Evolutionary conservation across 2,888 invertebrate genomes (phyloP).

Genomic region (Synergus laeviventris): DNA sequence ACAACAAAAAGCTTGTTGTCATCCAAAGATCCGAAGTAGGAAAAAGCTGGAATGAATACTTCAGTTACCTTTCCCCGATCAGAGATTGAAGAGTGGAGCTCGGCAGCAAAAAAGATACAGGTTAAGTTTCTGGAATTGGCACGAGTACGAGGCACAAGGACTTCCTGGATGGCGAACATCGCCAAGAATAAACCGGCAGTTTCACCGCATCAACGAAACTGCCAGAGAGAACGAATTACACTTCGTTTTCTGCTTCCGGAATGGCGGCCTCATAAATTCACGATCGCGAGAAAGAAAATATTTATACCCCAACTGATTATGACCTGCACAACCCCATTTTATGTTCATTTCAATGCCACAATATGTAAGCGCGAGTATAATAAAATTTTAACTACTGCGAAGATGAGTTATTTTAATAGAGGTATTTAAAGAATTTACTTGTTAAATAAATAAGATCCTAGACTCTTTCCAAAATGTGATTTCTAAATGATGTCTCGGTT

Average conservation of each 20-base stretch:
- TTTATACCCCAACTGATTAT: conserved; percentile 13
- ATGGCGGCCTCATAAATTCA: neutral
- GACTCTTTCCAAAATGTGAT: neutral
- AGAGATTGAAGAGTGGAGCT: conserved; percentile 29
- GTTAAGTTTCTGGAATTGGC: conserved; percentile 36
- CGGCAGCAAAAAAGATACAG: conserved; percentile 23
- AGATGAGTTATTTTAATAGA: neutral
- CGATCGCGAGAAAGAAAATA: conserved; percentile 11
- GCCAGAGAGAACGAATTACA: conserved; percentile 1
- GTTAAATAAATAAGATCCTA: neutral
- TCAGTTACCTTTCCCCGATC: conserved; percentile 16
- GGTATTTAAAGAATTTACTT: neutral
- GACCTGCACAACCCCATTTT: conserved; percentile 1
- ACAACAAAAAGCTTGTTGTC: neutral
- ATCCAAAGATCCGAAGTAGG: neutral
- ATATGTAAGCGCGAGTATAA: neutral
- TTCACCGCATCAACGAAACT: conserved; percentile 23
- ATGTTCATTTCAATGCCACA: conserved; percentile 3
- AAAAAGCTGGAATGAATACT: conserved; percentile 18
- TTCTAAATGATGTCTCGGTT: neutral
- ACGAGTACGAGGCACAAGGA: conserved; percentile 13
- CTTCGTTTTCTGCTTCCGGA: conserved; percentile 21
- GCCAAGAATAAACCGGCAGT: conserved; percentile 36
- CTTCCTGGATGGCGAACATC: conserved; percentile 31
- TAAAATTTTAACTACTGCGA: neutral